phyloP scores from a whole-genome alignment of 2,113 vertebrate species.

The Ptilorrhoa leucosticta region DNA sequence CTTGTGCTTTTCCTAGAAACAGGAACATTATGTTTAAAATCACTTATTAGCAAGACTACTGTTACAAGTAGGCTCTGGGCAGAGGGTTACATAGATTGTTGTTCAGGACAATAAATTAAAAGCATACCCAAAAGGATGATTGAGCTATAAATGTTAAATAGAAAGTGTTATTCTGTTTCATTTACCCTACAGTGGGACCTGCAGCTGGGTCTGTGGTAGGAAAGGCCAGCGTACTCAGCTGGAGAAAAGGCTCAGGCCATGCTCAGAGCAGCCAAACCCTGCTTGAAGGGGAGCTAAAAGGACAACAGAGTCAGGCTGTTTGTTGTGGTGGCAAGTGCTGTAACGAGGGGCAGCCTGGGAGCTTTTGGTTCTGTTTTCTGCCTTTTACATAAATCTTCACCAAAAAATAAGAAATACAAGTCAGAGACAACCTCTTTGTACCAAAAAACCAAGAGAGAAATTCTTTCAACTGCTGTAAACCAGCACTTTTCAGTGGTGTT shows the following conservation, averaged over 20 bases:
- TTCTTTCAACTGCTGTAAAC: neutral
- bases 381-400: neutral
- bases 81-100: neutral
- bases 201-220: neutral
- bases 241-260: neutral
- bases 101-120: neutral
- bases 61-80: neutral
- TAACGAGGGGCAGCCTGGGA: neutral
- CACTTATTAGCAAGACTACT: neutral
- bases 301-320: neutral
- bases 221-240: neutral
- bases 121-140: neutral
- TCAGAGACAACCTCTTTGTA: neutral
- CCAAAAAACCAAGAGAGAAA: neutral
- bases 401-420: neutral
- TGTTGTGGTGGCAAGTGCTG: rapidly evolving
- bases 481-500: neutral
- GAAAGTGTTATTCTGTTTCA: neutral
- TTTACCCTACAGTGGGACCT: neutral
- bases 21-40: neutral
- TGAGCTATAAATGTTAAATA: neutral
- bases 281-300: neutral
- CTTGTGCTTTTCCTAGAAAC: neutral
- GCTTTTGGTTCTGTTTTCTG: neutral
- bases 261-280: neutral